phyloP scores from a whole-genome alignment of 2,113 vertebrate species.

The Cryptomyrus ogoouensis region DNA sequence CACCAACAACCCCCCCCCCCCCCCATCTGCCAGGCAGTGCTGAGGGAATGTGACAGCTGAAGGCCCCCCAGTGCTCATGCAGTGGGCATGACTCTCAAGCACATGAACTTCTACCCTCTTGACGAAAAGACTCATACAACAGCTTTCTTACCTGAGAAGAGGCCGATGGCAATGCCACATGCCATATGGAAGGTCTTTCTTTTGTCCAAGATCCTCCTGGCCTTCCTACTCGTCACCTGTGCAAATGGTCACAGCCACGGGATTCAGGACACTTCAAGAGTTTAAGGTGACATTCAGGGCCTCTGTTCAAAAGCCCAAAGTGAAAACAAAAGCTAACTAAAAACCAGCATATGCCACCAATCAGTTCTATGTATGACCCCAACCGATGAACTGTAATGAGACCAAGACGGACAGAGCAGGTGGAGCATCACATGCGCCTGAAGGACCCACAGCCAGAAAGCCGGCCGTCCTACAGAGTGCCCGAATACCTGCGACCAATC shows the following conservation, averaged over 20 bases:
- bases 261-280: background rate
- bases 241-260: background rate
- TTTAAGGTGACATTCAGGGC: background rate
- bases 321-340: background rate
- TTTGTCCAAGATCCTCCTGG: slow-evolving; percentile 73
- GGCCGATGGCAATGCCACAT: slow-evolving; percentile 68
- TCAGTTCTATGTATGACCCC: background rate
- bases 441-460: background rate
- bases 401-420: background rate
- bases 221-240: slow-evolving; percentile 78
- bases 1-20: background rate
- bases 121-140: background rate
- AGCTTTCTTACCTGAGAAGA: slow-evolving; percentile 71
- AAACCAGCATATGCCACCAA: background rate
- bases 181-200: slow-evolving; percentile 75
- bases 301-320: background rate
- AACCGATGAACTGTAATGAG: background rate
- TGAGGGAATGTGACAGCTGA: background rate
- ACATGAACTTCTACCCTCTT: background rate
- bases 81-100: background rate
- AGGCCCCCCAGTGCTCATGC: background rate
- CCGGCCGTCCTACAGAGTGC: background rate
- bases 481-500: background rate
- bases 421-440: background rate
- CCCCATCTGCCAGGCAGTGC: background rate